These are phyloP conservation scores for Macrobrachium rosenbergii DNA, from an alignment of 1,140 invertebrate genomes.

Conservation along the genomic window DNA sequence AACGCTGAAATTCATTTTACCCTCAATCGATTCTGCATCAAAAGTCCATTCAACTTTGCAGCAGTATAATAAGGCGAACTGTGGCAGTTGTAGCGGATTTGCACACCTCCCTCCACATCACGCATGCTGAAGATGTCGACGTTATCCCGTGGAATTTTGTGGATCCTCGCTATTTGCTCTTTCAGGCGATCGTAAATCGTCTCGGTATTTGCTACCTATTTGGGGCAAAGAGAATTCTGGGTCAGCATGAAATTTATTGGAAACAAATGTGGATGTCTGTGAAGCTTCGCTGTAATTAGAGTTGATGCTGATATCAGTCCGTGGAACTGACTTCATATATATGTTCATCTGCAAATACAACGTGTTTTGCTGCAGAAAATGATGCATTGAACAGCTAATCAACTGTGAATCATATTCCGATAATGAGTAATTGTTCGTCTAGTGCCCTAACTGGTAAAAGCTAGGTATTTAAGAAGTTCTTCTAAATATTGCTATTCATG, in stretches of 20 bases:
- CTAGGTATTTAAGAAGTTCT: too few relatives aligned
- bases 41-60: constrained; percentile 92
- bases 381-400: too few relatives aligned
- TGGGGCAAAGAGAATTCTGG: not conserved
- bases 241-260: not conserved
- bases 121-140: constrained; percentile 97
- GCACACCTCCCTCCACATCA: constrained; percentile 76
- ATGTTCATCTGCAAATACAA: too few relatives aligned
- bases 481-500: too few relatives aligned
- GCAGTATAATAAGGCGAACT: constrained; percentile 96
- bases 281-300: not conserved
- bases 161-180: constrained; percentile 47
- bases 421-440: too few relatives aligned
- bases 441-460: too few relatives aligned
- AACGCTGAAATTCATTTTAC: constrained; percentile 69
- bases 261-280: not conserved
- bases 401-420: too few relatives aligned
- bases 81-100: constrained; percentile 94
- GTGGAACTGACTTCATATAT: too few relatives aligned
- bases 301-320: too few relatives aligned
- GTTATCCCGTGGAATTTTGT: constrained; percentile 80
- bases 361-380: too few relatives aligned
- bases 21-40: constrained; percentile 84
- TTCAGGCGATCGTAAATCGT: constrained; percentile 61
- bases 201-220: constrained; percentile 10